A percentile compares a stretch with the other conserved stretches of the same genome.
Evolutionary conservation across 2,888 invertebrate genomes (phyloP).

Genomic region (Sinhomidia bicolor): DNA sequence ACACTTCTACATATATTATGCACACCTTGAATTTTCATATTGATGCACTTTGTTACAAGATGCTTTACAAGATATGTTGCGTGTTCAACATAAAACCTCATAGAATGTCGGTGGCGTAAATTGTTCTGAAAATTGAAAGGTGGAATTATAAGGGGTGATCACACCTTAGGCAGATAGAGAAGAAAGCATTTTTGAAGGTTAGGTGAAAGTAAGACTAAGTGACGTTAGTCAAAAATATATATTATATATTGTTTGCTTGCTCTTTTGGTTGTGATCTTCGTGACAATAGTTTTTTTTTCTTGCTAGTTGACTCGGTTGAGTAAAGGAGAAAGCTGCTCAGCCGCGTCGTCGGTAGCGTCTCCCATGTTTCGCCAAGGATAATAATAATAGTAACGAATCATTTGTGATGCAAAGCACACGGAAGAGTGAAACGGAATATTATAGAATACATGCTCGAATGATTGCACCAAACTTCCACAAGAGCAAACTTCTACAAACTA

Average conservation of each 20-base stretch:
- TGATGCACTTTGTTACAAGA: too few relatives aligned
- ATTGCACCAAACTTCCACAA: neutral
- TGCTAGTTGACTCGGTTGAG: neutral
- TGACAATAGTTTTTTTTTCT: conserved; percentile 42
- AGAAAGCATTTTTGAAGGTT: neutral
- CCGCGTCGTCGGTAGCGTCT: neutral
- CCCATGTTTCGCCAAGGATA: neutral
- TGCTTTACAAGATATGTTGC: too few relatives aligned
- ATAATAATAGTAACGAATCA: neutral
- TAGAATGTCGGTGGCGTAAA: too few relatives aligned
- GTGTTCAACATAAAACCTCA: too few relatives aligned
- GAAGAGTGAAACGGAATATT: neutral
- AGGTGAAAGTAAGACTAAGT: neutral
- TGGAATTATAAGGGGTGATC: too few relatives aligned
- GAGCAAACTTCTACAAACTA: too few relatives aligned
- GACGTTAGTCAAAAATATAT: neutral
- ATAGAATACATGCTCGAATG: neutral
- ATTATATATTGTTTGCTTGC: neutral
- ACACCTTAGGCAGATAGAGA: too few relatives aligned
- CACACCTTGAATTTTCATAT: too few relatives aligned
- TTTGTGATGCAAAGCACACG: conserved; percentile 20
- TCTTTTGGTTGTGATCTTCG: conserved; percentile 55
- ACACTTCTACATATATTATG: too few relatives aligned
- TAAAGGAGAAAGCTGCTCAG: neutral
- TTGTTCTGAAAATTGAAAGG: too few relatives aligned